These are phyloP conservation scores for Colius striatus DNA, from an alignment of 2,113 vertebrate species.

Conservation along the genomic window DNA sequence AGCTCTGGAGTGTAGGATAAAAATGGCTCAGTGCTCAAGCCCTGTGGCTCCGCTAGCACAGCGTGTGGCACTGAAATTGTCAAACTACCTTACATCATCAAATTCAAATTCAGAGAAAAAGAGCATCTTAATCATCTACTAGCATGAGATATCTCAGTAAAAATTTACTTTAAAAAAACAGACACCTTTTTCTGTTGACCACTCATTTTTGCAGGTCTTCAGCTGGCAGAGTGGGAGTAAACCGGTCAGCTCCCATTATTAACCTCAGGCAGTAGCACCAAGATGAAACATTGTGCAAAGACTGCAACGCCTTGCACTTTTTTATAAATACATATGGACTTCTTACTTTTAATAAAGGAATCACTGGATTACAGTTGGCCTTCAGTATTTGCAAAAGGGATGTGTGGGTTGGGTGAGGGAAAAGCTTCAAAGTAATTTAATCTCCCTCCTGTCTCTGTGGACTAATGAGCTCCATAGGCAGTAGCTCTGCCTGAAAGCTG, in stretches of 20 bases:
- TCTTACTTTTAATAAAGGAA: not conserved
- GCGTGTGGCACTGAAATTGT: not conserved
- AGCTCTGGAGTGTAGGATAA: not conserved
- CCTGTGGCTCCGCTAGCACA: not conserved
- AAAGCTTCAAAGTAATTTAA: not conserved
- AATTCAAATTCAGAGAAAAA: not conserved
- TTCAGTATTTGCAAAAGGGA: not conserved
- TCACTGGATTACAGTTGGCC: not conserved
- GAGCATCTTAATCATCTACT: not conserved
- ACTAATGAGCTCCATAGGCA: not conserved
- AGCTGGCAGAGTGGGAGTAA: not conserved
- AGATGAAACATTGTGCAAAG: not conserved
- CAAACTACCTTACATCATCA: not conserved
- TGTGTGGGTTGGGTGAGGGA: too few relatives aligned
- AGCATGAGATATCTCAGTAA: not conserved
- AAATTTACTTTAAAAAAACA: not conserved
- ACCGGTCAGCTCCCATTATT: not conserved
- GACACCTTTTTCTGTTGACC: not conserved
- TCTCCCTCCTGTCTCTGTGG: not conserved
- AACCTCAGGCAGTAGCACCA: not conserved
- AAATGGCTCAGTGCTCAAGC: not conserved
- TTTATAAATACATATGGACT: not conserved
- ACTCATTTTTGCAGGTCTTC: not conserved
- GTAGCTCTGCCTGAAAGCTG: not conserved
- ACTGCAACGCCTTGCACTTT: not conserved